Base-by-base conservation (phyloP, 2,888 invertebrate genomes). In the Ornithoptera alexandrae region DNA sequence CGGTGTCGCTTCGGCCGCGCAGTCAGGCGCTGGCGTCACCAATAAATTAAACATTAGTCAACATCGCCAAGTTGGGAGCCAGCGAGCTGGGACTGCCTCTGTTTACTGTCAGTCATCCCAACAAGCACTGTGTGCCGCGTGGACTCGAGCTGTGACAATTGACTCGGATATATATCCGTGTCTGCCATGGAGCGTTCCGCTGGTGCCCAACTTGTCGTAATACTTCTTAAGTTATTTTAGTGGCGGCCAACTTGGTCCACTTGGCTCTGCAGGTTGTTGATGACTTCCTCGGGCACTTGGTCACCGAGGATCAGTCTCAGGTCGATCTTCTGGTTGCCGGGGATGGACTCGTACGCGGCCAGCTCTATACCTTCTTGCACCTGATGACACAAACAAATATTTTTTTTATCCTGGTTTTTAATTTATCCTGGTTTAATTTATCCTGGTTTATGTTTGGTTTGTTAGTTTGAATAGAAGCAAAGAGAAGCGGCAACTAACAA, bases 361-460 rank as follows among this genome's bases (percentile, higher is more conserved):
- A 97, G 88, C 88, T 97, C 97, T 75, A 97, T 96, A 69, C 97
- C 97, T 88, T 97, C 97, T 89, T 97, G 96, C 1, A 96, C 96
- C 95, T 95, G 79, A 61, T 3, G 62, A 56, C 53, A 70, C 71
- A 46, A 71, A 72, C 30, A 58, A 0, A 12, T n/a, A 12, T 62
- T 20, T n/a, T n/a, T n/a, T n/a, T n/a, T n/a, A n/a, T n/a, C n/a
- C n/a, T n/a, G n/a, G n/a, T n/a, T n/a, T n/a, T n/a, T n/a, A n/a
- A 3, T 30, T 30, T 30, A 30, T 30, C 30, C 3, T 22, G 22
- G 22, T 22, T 0, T 30, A 30, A 3, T 30, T 30, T 30, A 30
- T 30, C 30, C 3, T 22, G 22, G 22, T 22, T 0, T 30, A 30
- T 30, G 0, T 24, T 30, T 30, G 3, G 30, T 5, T 30, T 22